Evolutionary conservation across 2,797 vertebrate species (phyloP).

Genomic region (Iguana delicatissima): DNA sequence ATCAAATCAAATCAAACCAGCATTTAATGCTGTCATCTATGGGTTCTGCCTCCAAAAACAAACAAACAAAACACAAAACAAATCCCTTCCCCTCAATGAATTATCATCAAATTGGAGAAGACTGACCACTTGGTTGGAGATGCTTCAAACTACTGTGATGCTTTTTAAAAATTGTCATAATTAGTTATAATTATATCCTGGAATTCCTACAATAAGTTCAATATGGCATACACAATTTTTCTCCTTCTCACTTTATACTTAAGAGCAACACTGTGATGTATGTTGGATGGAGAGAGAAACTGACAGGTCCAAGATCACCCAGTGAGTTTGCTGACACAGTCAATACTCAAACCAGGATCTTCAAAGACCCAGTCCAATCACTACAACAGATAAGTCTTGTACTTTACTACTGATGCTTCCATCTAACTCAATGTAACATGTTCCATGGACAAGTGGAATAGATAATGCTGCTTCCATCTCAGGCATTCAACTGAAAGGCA

Average conservation of each 20-base stretch:
- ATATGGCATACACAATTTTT: neutral
- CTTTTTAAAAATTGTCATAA: too few species aligned
- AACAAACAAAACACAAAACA: too few species aligned
- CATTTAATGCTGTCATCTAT: too few species aligned
- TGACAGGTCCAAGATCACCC: neutral
- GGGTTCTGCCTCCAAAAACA: too few species aligned
- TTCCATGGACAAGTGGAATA: neutral
- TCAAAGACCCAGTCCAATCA: too few species aligned
- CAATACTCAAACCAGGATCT: neutral
- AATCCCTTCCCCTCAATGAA: too few species aligned
- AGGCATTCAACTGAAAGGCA: neutral
- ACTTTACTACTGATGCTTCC: too few species aligned
- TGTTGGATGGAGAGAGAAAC: too few species aligned
- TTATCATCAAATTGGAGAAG: neutral
- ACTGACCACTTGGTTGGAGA: neutral
- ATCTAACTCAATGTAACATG: neutral
- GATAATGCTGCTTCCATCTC: neutral
- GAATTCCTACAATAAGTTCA: neutral
- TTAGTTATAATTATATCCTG: neutral
- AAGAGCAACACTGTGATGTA: neutral
- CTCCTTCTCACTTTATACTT: neutral
- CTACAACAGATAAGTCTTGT: neutral
- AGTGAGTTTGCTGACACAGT: neutral
- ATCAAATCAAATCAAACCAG: too few species aligned
- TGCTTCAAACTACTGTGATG: neutral